Conservation (phyloP, 2,113 vertebrate genomes). For the Cheirogaleus medius region DNA sequence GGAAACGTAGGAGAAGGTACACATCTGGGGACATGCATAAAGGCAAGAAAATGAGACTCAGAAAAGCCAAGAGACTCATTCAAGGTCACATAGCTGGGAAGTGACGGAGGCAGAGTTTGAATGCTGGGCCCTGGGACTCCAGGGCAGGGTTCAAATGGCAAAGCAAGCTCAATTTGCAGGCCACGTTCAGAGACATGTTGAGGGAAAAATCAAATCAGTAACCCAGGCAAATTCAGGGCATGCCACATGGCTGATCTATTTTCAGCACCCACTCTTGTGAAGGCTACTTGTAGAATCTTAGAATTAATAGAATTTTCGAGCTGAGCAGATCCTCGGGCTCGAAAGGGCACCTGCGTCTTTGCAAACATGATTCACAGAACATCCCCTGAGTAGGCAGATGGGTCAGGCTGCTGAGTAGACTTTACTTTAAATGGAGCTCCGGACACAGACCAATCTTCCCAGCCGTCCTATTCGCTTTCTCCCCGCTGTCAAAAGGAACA, state of each 20-base stretch:
- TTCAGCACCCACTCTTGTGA: conserved; percentile 54
- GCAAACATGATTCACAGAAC: conserved; percentile 52
- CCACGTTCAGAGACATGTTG: neutral
- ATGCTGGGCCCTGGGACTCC: neutral
- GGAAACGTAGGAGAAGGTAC: neutral
- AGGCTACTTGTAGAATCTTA: conserved; percentile 68
- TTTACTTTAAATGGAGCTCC: conserved; percentile 45
- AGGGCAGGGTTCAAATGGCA: neutral
- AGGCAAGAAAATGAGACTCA: neutral
- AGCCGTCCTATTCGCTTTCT: neutral
- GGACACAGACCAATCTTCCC: conserved; percentile 19
- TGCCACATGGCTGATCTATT: conserved; percentile 55
- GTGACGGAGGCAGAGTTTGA: neutral
- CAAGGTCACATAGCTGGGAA: neutral
- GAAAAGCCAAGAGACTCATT: neutral
- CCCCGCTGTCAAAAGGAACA: neutral
- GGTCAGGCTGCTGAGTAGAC: conserved; percentile 34
- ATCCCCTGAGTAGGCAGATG: neutral
- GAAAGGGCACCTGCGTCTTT: conserved; percentile 63
- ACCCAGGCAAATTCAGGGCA: conserved; percentile 53
- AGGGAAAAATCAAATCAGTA: neutral
- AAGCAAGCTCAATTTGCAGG: neutral
- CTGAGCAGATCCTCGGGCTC: conserved; percentile 47
- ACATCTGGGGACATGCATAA: neutral
- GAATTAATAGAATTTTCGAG: conserved; percentile 66